Evolutionary conservation across 1,140 invertebrate species (phyloP).

Genomic region (Drosophila seguyi): DNA sequence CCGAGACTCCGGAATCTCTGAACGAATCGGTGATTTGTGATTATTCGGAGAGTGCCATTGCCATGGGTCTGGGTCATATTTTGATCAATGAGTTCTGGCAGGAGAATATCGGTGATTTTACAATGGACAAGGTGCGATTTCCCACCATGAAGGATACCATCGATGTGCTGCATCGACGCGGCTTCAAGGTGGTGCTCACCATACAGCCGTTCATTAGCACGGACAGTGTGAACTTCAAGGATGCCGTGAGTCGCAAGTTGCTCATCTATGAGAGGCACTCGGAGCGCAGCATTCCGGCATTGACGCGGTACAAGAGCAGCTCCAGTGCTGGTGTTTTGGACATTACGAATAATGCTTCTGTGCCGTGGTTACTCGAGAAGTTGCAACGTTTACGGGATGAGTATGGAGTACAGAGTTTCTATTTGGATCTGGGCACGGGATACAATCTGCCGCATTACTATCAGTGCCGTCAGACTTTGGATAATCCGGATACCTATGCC

Average conservation of each 20-base stretch:
- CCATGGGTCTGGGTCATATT: slow-evolving; percentile 91
- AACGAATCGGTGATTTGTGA: slow-evolving; percentile 91
- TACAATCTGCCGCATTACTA: slow-evolving; percentile 95
- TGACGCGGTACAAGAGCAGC: slow-evolving; percentile 91
- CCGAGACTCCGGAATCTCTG: slow-evolving; percentile 87
- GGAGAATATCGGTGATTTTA: slow-evolving; percentile 91
- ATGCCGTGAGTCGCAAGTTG: slow-evolving; percentile 90
- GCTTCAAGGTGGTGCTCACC: slow-evolving; percentile 93
- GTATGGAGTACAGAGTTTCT: slow-evolving; percentile 95
- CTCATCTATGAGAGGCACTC: slow-evolving; percentile 90
- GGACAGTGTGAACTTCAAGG: slow-evolving; percentile 92
- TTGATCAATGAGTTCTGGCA: slow-evolving; percentile 95
- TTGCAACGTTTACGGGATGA: slow-evolving; percentile 89
- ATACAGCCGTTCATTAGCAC: slow-evolving; percentile 95
- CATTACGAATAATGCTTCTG: slow-evolving; percentile 92
- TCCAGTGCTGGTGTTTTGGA: slow-evolving; percentile 93
- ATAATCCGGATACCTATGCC: slow-evolving; percentile 93
- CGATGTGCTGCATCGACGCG: slow-evolving; percentile 92
- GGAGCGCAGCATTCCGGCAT: slow-evolving; percentile 90
- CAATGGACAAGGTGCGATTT: slow-evolving; percentile 90
- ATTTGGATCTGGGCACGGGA: slow-evolving; percentile 94
- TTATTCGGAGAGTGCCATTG: slow-evolving; percentile 93
- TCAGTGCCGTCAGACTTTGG: slow-evolving; percentile 89
- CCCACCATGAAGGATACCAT: slow-evolving; percentile 91
- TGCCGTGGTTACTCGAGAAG: slow-evolving; percentile 92